A percentile compares a stretch with the other conserved stretches of the same genome.
Conservation (phyloP, 92 coral and sea anemone species). For the Parazoanthus atlanticus region DNA sequence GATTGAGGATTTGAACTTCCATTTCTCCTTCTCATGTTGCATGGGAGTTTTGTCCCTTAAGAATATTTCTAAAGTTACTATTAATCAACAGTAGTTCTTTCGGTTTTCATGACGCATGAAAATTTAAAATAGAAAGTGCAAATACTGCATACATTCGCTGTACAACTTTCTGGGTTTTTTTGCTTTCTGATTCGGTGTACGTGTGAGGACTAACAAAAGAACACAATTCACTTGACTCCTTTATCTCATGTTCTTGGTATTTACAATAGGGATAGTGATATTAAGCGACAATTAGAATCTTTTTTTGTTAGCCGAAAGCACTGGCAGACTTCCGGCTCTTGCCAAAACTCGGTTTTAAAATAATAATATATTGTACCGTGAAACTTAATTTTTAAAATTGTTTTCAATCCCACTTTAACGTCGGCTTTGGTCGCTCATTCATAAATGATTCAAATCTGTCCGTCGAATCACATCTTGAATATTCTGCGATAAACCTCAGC, state of each 20-base stretch:
- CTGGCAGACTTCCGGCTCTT: neutral
- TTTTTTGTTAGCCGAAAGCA: neutral
- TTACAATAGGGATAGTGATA: slow-evolving; percentile 4
- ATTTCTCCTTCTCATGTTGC: neutral
- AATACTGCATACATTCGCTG: neutral
- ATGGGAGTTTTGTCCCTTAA: neutral
- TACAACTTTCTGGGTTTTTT: neutral
- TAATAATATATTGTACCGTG: neutral
- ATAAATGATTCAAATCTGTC: neutral
- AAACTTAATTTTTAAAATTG: too few relatives aligned
- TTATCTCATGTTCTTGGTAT: neutral
- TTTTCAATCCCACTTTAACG: neutral
- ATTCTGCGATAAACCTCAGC: neutral
- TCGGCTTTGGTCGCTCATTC: neutral
- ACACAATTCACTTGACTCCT: neutral
- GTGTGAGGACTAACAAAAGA: neutral
- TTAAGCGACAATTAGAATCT: neutral
- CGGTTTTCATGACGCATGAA: neutral
- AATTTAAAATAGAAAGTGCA: slow-evolving; percentile 13
- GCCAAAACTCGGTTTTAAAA: neutral
- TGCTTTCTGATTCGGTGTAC: too few relatives aligned
- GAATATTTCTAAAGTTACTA: neutral
- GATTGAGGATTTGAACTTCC: too few relatives aligned
- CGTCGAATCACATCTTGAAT: neutral
- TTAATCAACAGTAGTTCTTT: neutral